phyloP scores from a whole-genome alignment of 2,113 vertebrate species.

The Hemibagrus wyckioides region DNA sequence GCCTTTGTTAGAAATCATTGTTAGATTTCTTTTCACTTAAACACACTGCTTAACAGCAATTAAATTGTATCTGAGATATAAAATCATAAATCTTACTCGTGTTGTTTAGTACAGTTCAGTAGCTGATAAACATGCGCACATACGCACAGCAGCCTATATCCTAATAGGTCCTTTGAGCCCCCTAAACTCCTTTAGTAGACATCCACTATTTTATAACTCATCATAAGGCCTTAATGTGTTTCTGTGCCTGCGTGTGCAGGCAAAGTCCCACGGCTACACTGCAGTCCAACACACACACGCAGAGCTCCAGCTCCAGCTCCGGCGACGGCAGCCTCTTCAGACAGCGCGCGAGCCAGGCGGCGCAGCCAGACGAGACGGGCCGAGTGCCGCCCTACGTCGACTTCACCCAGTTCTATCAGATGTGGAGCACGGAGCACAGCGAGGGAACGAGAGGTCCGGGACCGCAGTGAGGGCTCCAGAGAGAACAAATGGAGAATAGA shows the following conservation, averaged over 20 bases:
- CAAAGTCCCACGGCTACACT: conserved; percentile 95
- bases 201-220: conserved; percentile 55
- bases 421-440: conserved; percentile 89
- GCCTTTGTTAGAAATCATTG: neutral
- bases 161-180: conserved; percentile 43
- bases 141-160: conserved; percentile 25
- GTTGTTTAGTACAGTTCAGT: neutral
- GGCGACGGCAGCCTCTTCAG: conserved; percentile 94
- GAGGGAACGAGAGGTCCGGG: conserved; percentile 70
- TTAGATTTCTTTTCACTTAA: neutral
- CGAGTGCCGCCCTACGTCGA: conserved; percentile 94
- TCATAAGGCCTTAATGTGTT: conserved; percentile 50
- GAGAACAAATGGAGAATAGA: neutral
- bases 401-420: conserved; percentile 92
- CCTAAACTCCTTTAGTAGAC: conserved; percentile 27
- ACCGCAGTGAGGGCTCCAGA: conserved; percentile 43
- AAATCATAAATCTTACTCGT: neutral
- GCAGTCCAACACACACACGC: conserved; percentile 94
- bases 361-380: conserved; percentile 92
- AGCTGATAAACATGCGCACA: neutral
- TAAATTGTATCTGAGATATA: neutral
- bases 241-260: conserved; percentile 63
- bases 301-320: conserved; percentile 97
- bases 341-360: conserved; percentile 85
- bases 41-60: neutral